Base-by-base conservation (phyloP, 2,888 invertebrate species). In the Ischnura elegans region DNA sequence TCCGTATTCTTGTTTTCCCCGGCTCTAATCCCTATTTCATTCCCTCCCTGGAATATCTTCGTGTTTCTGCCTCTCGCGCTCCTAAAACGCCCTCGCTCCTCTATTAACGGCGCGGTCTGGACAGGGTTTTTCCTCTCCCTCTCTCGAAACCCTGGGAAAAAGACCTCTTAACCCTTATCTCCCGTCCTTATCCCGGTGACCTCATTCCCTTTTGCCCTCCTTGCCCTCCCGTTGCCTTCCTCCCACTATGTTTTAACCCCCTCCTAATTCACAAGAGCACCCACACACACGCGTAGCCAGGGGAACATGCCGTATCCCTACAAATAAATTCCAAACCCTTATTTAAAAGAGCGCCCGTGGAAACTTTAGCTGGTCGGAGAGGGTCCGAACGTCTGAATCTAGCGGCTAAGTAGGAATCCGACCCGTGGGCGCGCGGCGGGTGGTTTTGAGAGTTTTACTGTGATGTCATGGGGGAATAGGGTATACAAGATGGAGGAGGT, bases 121-220 rank as follows among this genome's bases (percentile, higher is more conserved):
- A 87, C 42, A 87, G 36, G 29, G 55, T 43, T 4, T 29, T 46
- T n/a, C 3, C 86, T 36, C 45, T 25, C 55, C 36, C 61, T 6
- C 55, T 43, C 25, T 61, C 13, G n/a, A n/a, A n/a, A n/a, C n/a
- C 10, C 76, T 36, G 6, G 76, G 42, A 55, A 55, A 61, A 90
- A 90, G 51, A 90, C 90, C 66, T 90, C 90, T 90, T 90, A 61
- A 21, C 55, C 90, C 90, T 90, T 90, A 90, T 90, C 90, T 90
- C 25, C 6, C 29, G 43, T 55, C 90, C 90, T 90, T 90, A 90
- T 90, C 90, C 90, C n/a, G 61, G 90, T 90, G 90, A 90, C 90
- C 90, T 90, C 61, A 42, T 43, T 42, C 42, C 43, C 90, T 66
- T n/a, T n/a, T 13, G 6, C 45, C 36, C 29, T 25, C 13, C 36